Evolutionary conservation across 1,140 invertebrate genomes (phyloP), one percentile per base, ranked within the genome.

Genomic region (Tenebrio molitor): DNA sequence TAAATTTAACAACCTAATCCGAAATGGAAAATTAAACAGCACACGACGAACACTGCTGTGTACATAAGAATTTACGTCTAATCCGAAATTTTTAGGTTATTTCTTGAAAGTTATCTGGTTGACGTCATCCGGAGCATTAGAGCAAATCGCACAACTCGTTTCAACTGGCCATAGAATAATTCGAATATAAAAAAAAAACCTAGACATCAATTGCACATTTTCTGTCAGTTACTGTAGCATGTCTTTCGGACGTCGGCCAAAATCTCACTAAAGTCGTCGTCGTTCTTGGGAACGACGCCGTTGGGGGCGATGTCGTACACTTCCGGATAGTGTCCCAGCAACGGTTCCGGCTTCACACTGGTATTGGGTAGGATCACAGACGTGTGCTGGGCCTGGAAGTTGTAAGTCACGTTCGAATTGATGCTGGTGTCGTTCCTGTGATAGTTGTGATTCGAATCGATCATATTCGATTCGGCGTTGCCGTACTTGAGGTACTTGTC

Each of bases 201-300:
- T n/a, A n/a, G n/a, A 34, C 15, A 64, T 34, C 12, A 23, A 53
- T 65, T 39, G 36, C 36, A 65, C 36, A 12, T n/a, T 50, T 50
- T 10, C 33, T 15, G 71, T 89, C 84, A 93, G 84, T 92, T 93
- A 86, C 92, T 94, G 84, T 93, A 95, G 82, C 93, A 94, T 17
- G 93, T 94, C 81, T 95, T 94, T 69, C 93, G 87, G 34, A 94
- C 93, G 72, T 93, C 92, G 1, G 93, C 93, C 36, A 95, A 83
- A 76, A 95, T 94, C 72, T 93, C 92, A 84, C 92, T 94, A 83
- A 94, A 94, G 79, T 95, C 92, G 71, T 94, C 92, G 58, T 93
- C 92, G 0, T 87, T 83, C 74, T 92, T 90, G 15, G 87, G 83
- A 4, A 81, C 77, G 3, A 78, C 78, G 21, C 81, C 77, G 25